These are phyloP conservation scores for Battus philenor DNA, from an alignment of 1,140 invertebrate genomes.

Conservation along the genomic window DNA sequence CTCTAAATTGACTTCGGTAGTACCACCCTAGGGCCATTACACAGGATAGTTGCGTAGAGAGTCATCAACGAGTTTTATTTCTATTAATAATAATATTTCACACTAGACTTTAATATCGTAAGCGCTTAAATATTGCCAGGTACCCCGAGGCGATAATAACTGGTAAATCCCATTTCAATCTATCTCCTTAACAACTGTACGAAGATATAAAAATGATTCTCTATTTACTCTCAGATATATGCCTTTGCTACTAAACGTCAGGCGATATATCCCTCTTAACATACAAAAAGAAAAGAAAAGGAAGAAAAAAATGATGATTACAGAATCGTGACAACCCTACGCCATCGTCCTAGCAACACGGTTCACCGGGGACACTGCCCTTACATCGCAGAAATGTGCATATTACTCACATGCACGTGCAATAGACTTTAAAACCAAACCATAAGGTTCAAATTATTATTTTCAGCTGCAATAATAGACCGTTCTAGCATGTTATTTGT, in stretches of 20 bases:
- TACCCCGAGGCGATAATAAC: neutral
- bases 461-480: slow-evolving; percentile 19
- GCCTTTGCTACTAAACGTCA: slow-evolving; percentile 18
- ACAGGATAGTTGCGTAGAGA: too few species aligned
- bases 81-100: slow-evolving; percentile 3
- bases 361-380: slow-evolving; percentile 60
- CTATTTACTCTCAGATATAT: neutral
- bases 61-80: neutral
- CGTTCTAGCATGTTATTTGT: slow-evolving; percentile 24
- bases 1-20: too few species aligned
- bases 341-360: slow-evolving; percentile 50
- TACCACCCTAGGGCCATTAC: too few species aligned
- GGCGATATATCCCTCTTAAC: slow-evolving; percentile 23
- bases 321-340: slow-evolving; percentile 58
- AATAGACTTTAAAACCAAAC: slow-evolving; percentile 20
- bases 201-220: neutral
- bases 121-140: neutral
- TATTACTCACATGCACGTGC: slow-evolving; percentile 18
- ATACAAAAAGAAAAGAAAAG: slow-evolving; percentile 23
- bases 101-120: neutral
- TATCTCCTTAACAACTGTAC: neutral
- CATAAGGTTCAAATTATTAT: slow-evolving; percentile 29
- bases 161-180: neutral
- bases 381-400: slow-evolving; percentile 37
- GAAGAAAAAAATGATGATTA: slow-evolving; percentile 32